These are phyloP conservation scores for Hyperopisus bebe DNA, from an alignment of 2,113 vertebrate genomes.

Conservation along the genomic window DNA sequence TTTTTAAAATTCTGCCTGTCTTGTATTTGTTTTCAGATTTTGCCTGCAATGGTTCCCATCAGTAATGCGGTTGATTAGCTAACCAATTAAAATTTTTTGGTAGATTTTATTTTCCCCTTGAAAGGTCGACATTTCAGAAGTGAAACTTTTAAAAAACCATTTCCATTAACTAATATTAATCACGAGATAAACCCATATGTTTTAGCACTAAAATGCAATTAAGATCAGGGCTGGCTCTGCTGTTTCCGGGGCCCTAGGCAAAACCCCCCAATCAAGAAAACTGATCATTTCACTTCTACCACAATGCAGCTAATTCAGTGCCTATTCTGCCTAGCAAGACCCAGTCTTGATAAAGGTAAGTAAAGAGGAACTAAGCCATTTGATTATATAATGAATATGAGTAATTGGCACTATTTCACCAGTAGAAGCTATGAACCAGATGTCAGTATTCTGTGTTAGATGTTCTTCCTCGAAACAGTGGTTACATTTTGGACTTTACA, in stretches of 20 bases:
- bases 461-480: background rate
- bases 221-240: background rate
- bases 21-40: background rate
- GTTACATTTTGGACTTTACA: background rate
- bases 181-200: background rate
- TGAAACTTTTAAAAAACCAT: background rate
- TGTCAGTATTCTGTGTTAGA: background rate
- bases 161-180: background rate
- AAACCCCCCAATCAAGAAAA: background rate
- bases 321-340: background rate
- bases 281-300: background rate
- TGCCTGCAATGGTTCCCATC: background rate
- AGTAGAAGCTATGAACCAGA: background rate
- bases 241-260: background rate
- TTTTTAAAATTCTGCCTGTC: background rate
- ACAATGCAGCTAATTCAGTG: background rate
- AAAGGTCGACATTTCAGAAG: background rate
- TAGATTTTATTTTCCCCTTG: background rate
- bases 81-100: background rate
- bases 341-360: background rate
- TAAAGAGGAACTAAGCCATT: too few relatives aligned
- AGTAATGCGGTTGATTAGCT: background rate
- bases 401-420: background rate
- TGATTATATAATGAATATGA: background rate
- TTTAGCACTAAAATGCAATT: background rate